Base-by-base conservation (phyloP, 2,797 vertebrate genomes). In the Enteromius fasciolatus region DNA sequence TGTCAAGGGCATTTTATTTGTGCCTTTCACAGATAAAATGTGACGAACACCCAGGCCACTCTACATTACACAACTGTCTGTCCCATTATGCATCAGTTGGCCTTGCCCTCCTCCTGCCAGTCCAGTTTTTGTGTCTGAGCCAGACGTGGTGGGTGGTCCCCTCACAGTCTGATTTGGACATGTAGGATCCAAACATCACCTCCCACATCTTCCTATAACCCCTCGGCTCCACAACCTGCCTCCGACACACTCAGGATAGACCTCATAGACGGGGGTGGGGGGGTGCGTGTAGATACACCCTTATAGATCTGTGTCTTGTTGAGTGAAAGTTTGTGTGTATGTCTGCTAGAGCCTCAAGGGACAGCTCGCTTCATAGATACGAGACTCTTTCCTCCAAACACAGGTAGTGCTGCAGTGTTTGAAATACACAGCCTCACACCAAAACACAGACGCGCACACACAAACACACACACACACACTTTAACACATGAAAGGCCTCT, bases 401-500 rank as follows among this genome's bases (percentile, higher is more conserved):
- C 66, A 76, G 80, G 57, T 76, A 66, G 33, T 46, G 70, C 50
- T 20, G 33, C 3, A 17, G n/a, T 76, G 76, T 83, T 80, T 63
- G 52, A 77, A 36, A 63, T 31, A 46, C 61, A 75, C 77, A 75
- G 17, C 57, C 74, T 25, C 66, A 70, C 66, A 72, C 82, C 61
- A 70, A 77, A 78, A 82, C 48, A 17, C 20, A 70, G 76, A 48
- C 57, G 48, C 48, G 54, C 66, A 50, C 28, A 78, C 77, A 85
- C 79, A 69, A 20, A 23, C 52, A 57, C 52, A 57, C 79, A 69
- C 52, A 23, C 52, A 57, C 54, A 57, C n/a, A 57, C 77, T 77
- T 92, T 90, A 90, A 79, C 92, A 91, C 90, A 92, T 92, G 91
- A 94, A 94, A 95, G 93, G 86, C 82, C 89, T 92, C 89, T 90